Conservation (phyloP, 2,797 vertebrate species). For the Rhyacichthys aspro region DNA sequence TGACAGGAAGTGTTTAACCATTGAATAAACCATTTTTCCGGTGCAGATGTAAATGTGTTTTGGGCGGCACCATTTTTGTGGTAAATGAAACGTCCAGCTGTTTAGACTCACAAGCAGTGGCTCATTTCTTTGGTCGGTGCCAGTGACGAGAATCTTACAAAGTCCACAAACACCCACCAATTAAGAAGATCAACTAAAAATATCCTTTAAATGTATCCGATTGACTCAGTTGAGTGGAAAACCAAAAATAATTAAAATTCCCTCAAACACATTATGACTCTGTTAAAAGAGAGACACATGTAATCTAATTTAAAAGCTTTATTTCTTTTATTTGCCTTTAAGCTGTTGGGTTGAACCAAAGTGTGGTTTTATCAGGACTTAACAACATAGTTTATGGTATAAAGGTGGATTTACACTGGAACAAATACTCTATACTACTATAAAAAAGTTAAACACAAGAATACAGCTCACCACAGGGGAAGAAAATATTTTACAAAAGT, state of each 20-base stretch:
- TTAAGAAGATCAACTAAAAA: no score
- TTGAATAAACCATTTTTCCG: no score
- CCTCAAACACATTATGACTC: conserved; percentile 25
- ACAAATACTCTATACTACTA: neutral
- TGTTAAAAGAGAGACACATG: conserved; percentile 53
- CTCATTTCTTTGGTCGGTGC: conserved; percentile 51
- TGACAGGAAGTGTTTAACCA: no score
- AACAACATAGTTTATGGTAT: conserved; percentile 50
- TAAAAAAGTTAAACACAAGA: no score
- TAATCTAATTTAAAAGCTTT: conserved; percentile 41
- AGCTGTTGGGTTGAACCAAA: conserved; percentile 57
- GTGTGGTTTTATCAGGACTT: conserved; percentile 56
- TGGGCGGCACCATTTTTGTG: conserved; percentile 18
- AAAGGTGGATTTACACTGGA: conserved; percentile 29
- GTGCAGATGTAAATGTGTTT: conserved; percentile 6
- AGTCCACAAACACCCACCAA: conserved; percentile 17
- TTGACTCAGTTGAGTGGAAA: neutral
- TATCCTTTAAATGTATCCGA: no score
- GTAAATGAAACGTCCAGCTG: conserved; percentile 43
- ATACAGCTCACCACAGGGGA: no score
- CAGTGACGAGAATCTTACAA: conserved; percentile 18
- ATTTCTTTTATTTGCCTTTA: conserved; percentile 63
- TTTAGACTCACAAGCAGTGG: conserved; percentile 41
- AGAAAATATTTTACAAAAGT: no score
- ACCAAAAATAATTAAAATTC: conserved; percentile 13